phyloP scores from a whole-genome alignment of 2,113 vertebrate species.

The Nothocercus julius region DNA sequence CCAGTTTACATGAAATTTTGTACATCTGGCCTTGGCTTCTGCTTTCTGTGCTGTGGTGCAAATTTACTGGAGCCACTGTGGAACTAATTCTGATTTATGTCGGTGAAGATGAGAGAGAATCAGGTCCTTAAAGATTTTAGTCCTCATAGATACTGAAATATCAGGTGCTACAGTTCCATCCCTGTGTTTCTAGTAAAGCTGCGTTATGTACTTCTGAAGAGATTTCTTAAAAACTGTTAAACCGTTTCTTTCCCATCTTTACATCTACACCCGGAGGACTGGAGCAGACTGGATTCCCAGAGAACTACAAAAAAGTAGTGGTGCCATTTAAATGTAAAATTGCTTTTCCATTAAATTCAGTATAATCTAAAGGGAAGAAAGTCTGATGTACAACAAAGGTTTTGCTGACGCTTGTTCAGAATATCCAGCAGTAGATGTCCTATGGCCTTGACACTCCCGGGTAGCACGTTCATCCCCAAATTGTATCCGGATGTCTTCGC shows the following conservation, averaged over 20 bases:
- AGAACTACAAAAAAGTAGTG: not conserved
- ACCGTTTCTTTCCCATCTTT: not conserved
- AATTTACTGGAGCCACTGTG: not conserved
- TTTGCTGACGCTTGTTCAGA: constrained; percentile 6
- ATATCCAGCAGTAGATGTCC: not conserved
- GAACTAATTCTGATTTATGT: constrained; percentile 45
- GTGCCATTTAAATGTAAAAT: not conserved
- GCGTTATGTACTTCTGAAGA: constrained; percentile 7
- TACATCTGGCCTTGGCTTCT: constrained; percentile 40
- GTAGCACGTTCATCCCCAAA: not conserved
- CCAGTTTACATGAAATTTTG: constrained; percentile 8
- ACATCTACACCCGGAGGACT: not conserved
- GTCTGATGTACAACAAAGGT: not conserved
- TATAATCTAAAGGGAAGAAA: not conserved
- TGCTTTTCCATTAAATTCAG: not conserved
- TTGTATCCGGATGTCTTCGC: not conserved
- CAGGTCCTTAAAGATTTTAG: not conserved
- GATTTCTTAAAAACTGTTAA: not conserved
- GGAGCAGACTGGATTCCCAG: constrained; percentile 5
- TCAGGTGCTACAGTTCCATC: constrained; percentile 11
- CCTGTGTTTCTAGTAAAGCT: constrained; percentile 28
- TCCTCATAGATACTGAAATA: constrained; percentile 21
- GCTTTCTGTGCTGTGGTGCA: constrained; percentile 15
- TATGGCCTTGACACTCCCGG: not conserved
- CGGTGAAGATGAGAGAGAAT: constrained; percentile 19